Conservation (phyloP, 2,888 invertebrate species). For the Diabrotica balteata region DNA sequence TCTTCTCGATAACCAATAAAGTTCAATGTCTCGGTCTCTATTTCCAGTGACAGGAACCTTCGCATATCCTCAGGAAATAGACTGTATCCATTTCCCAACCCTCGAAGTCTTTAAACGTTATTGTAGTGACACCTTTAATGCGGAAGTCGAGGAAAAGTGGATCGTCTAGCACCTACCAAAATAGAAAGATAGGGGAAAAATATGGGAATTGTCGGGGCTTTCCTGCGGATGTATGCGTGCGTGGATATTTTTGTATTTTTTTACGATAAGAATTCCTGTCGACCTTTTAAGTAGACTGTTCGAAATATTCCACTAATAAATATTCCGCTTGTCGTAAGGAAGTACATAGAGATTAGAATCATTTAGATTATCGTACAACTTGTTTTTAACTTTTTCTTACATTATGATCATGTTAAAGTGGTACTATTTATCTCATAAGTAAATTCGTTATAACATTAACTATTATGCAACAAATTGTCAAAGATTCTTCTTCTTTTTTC, state of each 20-base stretch:
- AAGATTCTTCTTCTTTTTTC: too few species aligned
- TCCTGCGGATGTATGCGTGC: constrained; percentile 5
- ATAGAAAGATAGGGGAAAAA: constrained; percentile 4
- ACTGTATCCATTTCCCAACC: constrained; percentile 1
- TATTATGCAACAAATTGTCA: too few species aligned
- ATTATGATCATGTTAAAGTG: too few species aligned
- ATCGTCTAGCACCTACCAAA: constrained; percentile 11
- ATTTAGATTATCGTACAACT: too few species aligned
- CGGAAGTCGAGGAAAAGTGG: constrained; percentile 4
- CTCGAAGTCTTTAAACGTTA: background rate
- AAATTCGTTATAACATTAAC: too few species aligned
- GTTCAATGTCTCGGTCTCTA: constrained; percentile 1
- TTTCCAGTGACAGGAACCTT: background rate
- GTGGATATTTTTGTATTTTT: background rate
- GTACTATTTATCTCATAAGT: too few species aligned
- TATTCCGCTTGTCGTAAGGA: too few species aligned
- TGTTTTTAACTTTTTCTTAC: too few species aligned
- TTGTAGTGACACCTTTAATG: background rate
- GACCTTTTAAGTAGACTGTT: background rate
- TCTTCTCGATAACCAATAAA: background rate
- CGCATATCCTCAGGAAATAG: background rate
- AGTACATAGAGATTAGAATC: too few species aligned
- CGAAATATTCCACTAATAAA: background rate
- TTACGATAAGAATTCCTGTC: background rate
- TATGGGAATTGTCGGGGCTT: constrained; percentile 3